Conservation (phyloP, 2,888 invertebrate genomes). For the Crepidodera aurea region DNA sequence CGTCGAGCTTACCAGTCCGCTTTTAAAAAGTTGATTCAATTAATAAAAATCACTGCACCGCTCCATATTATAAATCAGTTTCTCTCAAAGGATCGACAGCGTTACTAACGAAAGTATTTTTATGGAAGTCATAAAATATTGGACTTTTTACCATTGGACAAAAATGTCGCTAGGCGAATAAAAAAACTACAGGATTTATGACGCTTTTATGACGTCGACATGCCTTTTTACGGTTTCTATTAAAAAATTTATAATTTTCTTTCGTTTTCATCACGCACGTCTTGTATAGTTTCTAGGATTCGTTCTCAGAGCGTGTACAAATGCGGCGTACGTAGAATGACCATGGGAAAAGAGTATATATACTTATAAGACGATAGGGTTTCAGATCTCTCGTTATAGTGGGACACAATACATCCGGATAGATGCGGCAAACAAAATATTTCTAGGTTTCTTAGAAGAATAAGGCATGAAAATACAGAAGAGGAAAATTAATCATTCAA, state of each 20-base stretch:
- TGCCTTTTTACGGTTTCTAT: conserved; percentile 15
- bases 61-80: conserved; percentile 40
- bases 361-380: too few species aligned
- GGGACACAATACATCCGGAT: too few species aligned
- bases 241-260: conserved; percentile 5
- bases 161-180: conserved; percentile 20
- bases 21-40: conserved; percentile 39
- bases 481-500: too few species aligned
- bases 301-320: conserved; percentile 8
- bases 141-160: conserved; percentile 26
- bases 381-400: too few species aligned
- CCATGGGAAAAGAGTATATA: background rate
- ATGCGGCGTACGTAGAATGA: conserved; percentile 3
- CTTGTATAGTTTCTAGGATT: conserved; percentile 6
- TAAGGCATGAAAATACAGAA: too few species aligned
- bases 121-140: conserved; percentile 36
- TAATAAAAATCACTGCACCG: conserved; percentile 39
- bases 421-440: too few species aligned
- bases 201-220: conserved; percentile 29
- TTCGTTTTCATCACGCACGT: conserved; percentile 16
- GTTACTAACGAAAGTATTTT: conserved; percentile 34
- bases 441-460: too few species aligned
- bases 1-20: conserved; percentile 25
- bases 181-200: conserved; percentile 25
- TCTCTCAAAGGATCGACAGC: conserved; percentile 33